Percentiles rank a stretch among this genome's conserved stretches.
phyloP scores from a whole-genome alignment of 2,113 vertebrate genomes.

The Dermatemys mawii region DNA sequence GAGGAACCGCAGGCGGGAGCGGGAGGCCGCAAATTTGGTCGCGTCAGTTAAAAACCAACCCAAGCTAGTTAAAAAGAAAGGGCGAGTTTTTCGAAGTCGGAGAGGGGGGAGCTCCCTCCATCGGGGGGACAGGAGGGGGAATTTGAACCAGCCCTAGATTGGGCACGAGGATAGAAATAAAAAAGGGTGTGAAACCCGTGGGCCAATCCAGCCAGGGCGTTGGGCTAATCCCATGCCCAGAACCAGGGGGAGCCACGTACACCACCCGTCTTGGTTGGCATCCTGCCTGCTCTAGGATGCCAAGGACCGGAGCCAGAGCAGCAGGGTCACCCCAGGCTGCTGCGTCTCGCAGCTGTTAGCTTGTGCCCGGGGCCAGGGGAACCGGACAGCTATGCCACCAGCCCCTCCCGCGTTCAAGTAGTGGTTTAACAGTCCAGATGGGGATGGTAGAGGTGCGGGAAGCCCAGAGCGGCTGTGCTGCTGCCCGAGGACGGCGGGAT shows the following conservation, averaged over 20 bases:
- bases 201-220: neutral
- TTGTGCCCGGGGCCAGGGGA: neutral
- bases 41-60: neutral
- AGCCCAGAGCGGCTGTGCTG: neutral
- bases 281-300: neutral
- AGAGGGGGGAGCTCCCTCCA: too few species aligned
- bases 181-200: neutral
- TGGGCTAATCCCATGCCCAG: neutral
- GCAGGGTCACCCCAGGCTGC: neutral
- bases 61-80: neutral
- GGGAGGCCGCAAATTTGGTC: neutral
- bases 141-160: neutral
- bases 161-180: neutral
- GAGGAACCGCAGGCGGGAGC: neutral
- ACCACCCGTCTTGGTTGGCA: neutral
- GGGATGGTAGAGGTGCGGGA: slow-evolving; percentile 30
- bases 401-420: slow-evolving; percentile 66
- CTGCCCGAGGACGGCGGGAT: neutral
- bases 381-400: neutral
- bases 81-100: neutral
- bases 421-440: slow-evolving; percentile 73
- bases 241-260: neutral
- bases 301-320: neutral
- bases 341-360: neutral
- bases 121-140: neutral